Conservation (phyloP, 92 coral and sea anemone genomes). For the Actinernus sp. region DNA sequence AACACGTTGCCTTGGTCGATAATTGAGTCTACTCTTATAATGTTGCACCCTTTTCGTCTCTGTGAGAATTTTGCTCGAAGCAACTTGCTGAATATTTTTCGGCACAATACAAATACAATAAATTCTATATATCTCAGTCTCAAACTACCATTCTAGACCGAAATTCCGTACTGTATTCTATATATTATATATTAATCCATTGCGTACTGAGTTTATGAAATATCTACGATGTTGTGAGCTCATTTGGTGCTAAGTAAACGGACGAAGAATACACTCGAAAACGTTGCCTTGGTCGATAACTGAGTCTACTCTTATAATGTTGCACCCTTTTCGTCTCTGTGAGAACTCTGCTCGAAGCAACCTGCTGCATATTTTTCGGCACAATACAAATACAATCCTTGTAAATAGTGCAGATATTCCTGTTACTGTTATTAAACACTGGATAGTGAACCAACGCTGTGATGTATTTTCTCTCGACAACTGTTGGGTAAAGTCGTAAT, state of each 20-base stretch:
- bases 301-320: conserved; percentile 49
- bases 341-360: conserved; percentile 42
- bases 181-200: no score
- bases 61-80: conserved; percentile 45
- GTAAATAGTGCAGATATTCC: conserved; percentile 34
- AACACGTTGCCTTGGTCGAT: conserved; percentile 47
- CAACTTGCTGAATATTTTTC: conserved; percentile 43
- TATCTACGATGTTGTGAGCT: no score
- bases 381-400: conserved; percentile 67
- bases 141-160: no score
- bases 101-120: conserved; percentile 70
- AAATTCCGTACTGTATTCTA: no score
- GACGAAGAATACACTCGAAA: conserved; percentile 53
- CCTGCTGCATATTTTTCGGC: conserved; percentile 60
- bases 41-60: conserved; percentile 41
- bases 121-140: no score
- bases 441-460: conserved; percentile 75
- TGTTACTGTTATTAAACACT: conserved; percentile 54
- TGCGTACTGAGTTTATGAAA: no score
- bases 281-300: conserved; percentile 47
- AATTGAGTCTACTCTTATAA: conserved; percentile 55
- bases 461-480: conserved; percentile 51
- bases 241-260: conserved; percentile 45
- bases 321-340: conserved; percentile 44
- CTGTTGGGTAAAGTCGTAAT: conserved; percentile 68